Evolutionary conservation across 37 sponge, comb jelly and placozoan genomes (phyloP).

Genomic region (Halichondria panicea): DNA sequence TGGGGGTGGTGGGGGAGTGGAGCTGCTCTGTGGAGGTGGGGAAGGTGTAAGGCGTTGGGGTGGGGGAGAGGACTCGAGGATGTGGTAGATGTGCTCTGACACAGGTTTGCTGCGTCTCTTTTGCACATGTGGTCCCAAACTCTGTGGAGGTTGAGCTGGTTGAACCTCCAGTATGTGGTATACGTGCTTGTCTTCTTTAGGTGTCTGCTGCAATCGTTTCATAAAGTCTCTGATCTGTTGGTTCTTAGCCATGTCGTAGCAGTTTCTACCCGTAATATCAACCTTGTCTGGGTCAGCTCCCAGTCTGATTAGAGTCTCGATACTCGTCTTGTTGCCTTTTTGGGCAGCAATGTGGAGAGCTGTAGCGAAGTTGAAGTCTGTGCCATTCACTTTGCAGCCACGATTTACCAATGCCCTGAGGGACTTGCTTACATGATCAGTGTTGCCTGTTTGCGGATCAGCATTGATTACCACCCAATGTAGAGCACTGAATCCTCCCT

Average conservation of each 20-base stretch:
- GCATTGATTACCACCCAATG: constrained; percentile 63
- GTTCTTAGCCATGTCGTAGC: constrained; percentile 19
- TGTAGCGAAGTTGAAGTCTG: constrained; percentile 46
- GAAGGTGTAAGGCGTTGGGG: too few species aligned
- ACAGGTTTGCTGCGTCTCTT: neutral
- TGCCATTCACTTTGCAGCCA: constrained; percentile 35
- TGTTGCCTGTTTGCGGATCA: constrained; percentile 9
- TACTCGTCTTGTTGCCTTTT: constrained; percentile 12
- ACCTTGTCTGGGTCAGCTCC: constrained; percentile 36
- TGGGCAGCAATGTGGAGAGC: constrained; percentile 53
- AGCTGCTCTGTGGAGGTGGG: neutral
- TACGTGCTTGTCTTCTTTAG: constrained; percentile 14
- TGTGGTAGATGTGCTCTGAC: constrained; percentile 1
- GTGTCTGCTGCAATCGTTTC: neutral
- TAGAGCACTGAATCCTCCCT: constrained; percentile 64
- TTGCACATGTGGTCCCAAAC: too few species aligned
- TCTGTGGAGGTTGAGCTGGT: neutral
- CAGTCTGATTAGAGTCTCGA: constrained; percentile 34
- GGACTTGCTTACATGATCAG: constrained; percentile 28
- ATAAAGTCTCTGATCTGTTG: constrained; percentile 26
- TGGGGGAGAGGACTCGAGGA: neutral
- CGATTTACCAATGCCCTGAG: constrained; percentile 28
- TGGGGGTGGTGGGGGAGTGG: neutral
- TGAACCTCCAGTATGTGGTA: constrained; percentile 39
- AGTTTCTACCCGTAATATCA: constrained; percentile 34